Conservation (phyloP, 1,140 invertebrate genomes). For the Cataglyphis hispanica region DNA sequence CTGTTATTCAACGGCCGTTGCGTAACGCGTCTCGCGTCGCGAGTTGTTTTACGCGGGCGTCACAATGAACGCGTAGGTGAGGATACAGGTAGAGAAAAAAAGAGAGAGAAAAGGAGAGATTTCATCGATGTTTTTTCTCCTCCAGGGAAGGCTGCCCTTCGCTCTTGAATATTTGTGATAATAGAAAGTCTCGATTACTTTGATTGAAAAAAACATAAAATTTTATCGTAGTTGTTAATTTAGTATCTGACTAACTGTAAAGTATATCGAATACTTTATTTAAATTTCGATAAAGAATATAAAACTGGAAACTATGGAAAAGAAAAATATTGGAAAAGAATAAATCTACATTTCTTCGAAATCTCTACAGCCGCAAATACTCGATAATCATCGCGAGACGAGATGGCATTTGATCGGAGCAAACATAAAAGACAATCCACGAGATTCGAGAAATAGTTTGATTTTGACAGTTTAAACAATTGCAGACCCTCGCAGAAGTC, state of each 20-base stretch:
- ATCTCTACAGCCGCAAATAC: not conserved
- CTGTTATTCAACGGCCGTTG: constrained; percentile 46
- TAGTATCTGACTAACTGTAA: not conserved
- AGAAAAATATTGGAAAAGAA: not conserved
- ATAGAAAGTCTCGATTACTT: constrained; percentile 33
- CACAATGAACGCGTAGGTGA: constrained; percentile 55
- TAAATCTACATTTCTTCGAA: not conserved
- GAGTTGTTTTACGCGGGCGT: constrained; percentile 47
- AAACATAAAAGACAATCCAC: constrained; percentile 22
- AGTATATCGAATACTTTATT: not conserved
- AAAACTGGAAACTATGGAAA: not conserved
- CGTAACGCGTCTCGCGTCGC: not conserved
- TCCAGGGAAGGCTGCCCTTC: not conserved
- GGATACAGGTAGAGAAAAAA: constrained; percentile 11
- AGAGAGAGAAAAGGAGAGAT: not conserved
- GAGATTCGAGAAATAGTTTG: constrained; percentile 11
- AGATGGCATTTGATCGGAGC: constrained; percentile 8
- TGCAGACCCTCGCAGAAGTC: constrained; percentile 96
- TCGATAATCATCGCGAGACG: constrained; percentile 24
- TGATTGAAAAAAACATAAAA: not conserved
- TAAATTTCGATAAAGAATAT: not conserved
- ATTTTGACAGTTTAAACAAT: constrained; percentile 57
- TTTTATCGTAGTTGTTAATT: not conserved
- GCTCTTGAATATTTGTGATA: not conserved
- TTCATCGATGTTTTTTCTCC: not conserved